A percentile compares a stretch with the other conserved stretches of the same genome.
phyloP scores from a whole-genome alignment of 2,113 vertebrate species.

The Arizona elegans region DNA sequence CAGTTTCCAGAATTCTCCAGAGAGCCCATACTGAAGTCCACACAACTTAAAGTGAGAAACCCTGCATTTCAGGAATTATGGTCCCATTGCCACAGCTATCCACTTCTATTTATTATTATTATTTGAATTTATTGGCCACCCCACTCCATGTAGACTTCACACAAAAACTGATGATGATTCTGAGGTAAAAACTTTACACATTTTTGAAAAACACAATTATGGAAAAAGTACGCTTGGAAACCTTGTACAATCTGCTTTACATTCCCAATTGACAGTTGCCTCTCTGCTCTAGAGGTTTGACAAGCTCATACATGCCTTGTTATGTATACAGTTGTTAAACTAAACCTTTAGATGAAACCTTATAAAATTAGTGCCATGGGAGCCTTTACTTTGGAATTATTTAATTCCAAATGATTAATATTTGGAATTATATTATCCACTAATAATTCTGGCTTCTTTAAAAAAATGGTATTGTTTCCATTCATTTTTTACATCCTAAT shows the following conservation, averaged over 20 bases:
- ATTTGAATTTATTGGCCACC: not conserved
- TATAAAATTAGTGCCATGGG: not conserved
- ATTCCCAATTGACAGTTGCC: conserved; percentile 20
- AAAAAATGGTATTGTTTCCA: conserved; percentile 1
- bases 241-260: conserved; percentile 28
- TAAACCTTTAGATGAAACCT: conserved; percentile 32
- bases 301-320: conserved; percentile 10
- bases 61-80: not conserved
- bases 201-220: not conserved
- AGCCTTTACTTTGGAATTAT: not conserved
- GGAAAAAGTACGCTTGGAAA: not conserved
- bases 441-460: not conserved
- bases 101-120: not conserved
- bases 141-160: not conserved
- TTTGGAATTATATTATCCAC: not conserved
- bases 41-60: not conserved
- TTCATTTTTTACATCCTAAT: not conserved
- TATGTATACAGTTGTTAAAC: conserved; percentile 17
- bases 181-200: not conserved
- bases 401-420: no score
- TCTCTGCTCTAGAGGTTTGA: conserved; percentile 27
- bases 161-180: not conserved
- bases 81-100: not conserved
- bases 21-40: not conserved
- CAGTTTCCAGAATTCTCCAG: not conserved